A percentile compares a stretch with the other conserved stretches of the same genome.
phyloP scores from a whole-genome alignment of 2,113 vertebrate species.

The Ceyx melanurus region DNA sequence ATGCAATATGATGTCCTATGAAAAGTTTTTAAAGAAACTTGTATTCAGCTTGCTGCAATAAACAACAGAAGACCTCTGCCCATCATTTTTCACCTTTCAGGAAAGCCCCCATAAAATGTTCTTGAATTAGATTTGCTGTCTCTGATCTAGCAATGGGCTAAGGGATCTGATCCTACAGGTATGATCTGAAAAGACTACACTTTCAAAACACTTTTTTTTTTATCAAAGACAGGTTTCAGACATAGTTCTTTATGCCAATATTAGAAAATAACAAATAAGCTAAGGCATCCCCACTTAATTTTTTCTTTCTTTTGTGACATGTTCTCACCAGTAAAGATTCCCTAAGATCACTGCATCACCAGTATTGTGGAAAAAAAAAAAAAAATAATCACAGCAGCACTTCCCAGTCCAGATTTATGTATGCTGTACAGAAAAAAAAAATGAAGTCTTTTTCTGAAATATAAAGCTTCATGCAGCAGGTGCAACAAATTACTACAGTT shows the following conservation, averaged over 20 bases:
- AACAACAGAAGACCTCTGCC: background rate
- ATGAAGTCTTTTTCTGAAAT: background rate
- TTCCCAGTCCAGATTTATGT: background rate
- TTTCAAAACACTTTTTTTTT: background rate
- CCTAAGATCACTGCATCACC: background rate
- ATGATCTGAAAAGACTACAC: background rate
- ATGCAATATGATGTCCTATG: background rate
- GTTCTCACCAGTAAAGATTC: background rate
- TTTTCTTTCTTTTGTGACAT: background rate
- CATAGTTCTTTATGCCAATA: background rate
- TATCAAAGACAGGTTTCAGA: background rate
- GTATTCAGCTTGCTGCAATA: background rate
- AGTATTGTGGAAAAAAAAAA: background rate
- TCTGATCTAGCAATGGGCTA: background rate
- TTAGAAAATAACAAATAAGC: background rate
- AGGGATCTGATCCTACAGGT: background rate
- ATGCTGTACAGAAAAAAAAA: background rate
- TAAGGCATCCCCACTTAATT: background rate
- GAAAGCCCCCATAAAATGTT: background rate
- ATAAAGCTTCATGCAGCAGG: background rate
- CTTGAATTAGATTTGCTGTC: background rate
- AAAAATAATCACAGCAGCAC: background rate
- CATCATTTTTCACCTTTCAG: background rate
- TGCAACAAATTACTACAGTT: background rate
- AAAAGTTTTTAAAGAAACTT: background rate